Evolutionary conservation across 2,888 invertebrate species (phyloP), one percentile per base, ranked within the genome.

Genomic region (Aleiodes alternator): DNA sequence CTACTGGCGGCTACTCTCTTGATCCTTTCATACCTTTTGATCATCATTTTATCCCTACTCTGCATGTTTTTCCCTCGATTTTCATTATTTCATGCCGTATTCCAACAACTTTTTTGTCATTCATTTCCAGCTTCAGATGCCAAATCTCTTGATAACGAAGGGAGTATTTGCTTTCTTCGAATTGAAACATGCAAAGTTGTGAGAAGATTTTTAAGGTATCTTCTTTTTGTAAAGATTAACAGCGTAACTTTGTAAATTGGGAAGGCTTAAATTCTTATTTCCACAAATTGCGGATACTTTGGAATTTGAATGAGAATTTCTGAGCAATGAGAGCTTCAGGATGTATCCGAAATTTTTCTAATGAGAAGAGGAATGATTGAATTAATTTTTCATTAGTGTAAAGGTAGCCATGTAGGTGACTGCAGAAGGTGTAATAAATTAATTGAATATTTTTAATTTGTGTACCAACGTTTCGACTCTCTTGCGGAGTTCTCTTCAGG

Each of bases 1-100:
- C 31, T 23, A 69, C 61, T 69, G 31, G 69, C 69, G 43, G 56
- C 61, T 72, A 74, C 69, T 64, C 64, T 14, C 31, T 53, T 69
- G 56, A 69, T 71, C 70, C 73, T 66, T 43, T 64, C 43, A 64
- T 64, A 23, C 64, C 48, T 8, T 14, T 66, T 48, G 68, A 73
- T 76, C 66, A 76, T 76, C 73, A 23, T 23, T 23, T 59, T 16
- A 43, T 34, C 70, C 55, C 38, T 34, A 16, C 48, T 38, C 23
- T 43, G 38, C 11, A 9, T 8, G 4, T 43, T 43, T 43, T 43
- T 11, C 11, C 64, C 34, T 57, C 38, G 55, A 50, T 73, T 57
- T 73, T n/a, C n/a, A 48, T 69, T 69, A 50, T 68, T 57, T 71
- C 9, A 59, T 71, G 48, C 57, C 16, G 31, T 38, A 34, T 34